Conservation (phyloP, 2,888 invertebrate genomes). For the Anthrax anthrax region DNA sequence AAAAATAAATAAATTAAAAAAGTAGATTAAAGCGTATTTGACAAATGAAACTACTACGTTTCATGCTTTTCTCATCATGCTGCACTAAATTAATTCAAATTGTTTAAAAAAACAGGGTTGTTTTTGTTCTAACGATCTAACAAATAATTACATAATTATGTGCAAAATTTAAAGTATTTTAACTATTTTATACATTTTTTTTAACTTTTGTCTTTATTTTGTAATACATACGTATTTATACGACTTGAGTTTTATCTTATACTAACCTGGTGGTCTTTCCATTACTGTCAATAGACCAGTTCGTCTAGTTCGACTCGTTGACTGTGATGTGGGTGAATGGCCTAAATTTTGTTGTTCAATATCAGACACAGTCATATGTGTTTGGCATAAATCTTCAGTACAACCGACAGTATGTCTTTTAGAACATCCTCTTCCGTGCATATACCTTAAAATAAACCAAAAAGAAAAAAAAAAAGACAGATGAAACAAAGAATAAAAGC, state of each 20-base stretch:
- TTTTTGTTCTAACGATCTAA: no score
- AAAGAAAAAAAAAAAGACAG: constrained; percentile 4
- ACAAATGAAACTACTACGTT: not conserved
- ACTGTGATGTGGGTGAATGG: constrained; percentile 24
- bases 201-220: not conserved
- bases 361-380: constrained; percentile 12
- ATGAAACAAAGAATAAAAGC: no score
- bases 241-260: not conserved
- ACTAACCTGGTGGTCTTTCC: constrained; percentile 70
- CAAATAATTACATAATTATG: no score
- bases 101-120: no score
- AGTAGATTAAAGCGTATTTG: no score
- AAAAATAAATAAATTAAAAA: constrained; percentile 3
- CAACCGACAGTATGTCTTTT: constrained; percentile 69
- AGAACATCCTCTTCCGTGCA: constrained; percentile 57
- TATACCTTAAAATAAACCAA: constrained; percentile 42
- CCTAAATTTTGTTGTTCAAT: constrained; percentile 25
- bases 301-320: constrained; percentile 47
- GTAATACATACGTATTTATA: no score
- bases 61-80: no score
- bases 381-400: constrained; percentile 45
- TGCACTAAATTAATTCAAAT: no score
- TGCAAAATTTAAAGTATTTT: no score
- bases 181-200: no score
- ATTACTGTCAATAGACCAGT: constrained; percentile 76